These are phyloP conservation scores for Pholis gunnellus DNA, from an alignment of 2,113 vertebrate genomes.

Conservation along the genomic window DNA sequence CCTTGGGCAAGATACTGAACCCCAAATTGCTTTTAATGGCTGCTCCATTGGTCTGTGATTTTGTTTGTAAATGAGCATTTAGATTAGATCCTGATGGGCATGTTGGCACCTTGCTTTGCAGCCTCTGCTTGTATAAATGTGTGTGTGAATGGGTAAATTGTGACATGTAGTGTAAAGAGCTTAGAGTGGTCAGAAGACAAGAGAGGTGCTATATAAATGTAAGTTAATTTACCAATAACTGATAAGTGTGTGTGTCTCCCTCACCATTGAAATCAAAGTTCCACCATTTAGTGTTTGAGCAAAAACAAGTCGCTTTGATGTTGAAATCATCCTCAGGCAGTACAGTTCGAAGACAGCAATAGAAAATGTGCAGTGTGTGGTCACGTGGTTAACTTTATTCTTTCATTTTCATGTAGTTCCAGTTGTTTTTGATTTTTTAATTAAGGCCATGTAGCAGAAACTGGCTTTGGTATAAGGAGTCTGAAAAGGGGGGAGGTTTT, in stretches of 20 bases:
- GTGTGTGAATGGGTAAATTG: not conserved
- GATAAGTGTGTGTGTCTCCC: not conserved
- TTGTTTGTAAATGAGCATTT: not conserved
- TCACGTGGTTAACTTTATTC: not conserved
- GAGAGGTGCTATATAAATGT: not conserved
- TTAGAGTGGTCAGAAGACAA: not conserved
- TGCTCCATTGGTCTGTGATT: not conserved
- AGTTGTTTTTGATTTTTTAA: slow-evolving; percentile 18
- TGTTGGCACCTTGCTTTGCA: not conserved
- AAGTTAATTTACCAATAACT: not conserved
- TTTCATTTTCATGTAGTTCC: slow-evolving; percentile 8
- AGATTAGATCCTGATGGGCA: not conserved
- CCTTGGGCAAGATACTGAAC: too few relatives aligned
- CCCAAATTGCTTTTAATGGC: too few relatives aligned
- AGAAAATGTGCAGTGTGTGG: slow-evolving; percentile 8
- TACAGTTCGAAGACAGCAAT: not conserved
- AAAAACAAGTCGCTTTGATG: slow-evolving; percentile 31
- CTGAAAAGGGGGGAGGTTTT: not conserved
- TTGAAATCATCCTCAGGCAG: slow-evolving; percentile 13
- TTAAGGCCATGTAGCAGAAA: slow-evolving; percentile 7
- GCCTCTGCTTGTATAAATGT: not conserved
- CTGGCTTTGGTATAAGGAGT: not conserved
- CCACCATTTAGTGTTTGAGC: slow-evolving; percentile 10
- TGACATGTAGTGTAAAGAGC: not conserved
- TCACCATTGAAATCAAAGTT: not conserved